Base-by-base conservation (phyloP, 2,797 vertebrate genomes). In the Florisuga fusca region DNA sequence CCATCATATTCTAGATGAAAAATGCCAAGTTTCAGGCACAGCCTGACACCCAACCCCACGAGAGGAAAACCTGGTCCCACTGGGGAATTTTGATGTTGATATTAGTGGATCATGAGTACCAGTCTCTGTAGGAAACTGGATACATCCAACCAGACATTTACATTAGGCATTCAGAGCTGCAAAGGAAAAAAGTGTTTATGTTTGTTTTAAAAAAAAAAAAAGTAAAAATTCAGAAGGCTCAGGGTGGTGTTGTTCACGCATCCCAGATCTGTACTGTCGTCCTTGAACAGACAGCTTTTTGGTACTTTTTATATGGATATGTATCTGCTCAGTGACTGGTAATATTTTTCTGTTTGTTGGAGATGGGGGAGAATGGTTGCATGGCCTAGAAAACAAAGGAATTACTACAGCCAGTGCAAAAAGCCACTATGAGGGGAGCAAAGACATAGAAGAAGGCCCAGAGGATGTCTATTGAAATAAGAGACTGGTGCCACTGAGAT, bases 261-360 rank as follows among this genome's bases (percentile, higher is more conserved):
- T 69, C n/a, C 29, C 25, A 53, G 0, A 55, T 76, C 66, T 76
- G 27, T 45, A 69, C 38, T 10, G 41, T 45, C 55, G 50, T 21
- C 59, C 48, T 21, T 53, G 67, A 76, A 53, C 31, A 62, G 16
- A 29, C 15, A 2, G 23, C 21, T 84, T 76, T 73, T 78, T 64
- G 34, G 4, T 38, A 45, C 31, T 73, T 77, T 63, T 81, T 20
- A 10, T 53, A 25, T 76, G 36, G 72, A 86, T 72, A 55, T 78
- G 7, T 18, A 45, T 48, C 46, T 68, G 48, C 58, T 84, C 9
- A 2, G 46, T 71, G 46, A 55, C 41, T 50, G 16, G 27, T 87
- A 41, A 46, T 88, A 78, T 29, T 93, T 90, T 50, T 87, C 50
- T 87, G 12, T 59, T 81, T 84, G 23, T 27, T 81, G 66, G 54